phyloP scores from a whole-genome alignment of 2,888 invertebrate genomes.

The Tenthredo livida region DNA sequence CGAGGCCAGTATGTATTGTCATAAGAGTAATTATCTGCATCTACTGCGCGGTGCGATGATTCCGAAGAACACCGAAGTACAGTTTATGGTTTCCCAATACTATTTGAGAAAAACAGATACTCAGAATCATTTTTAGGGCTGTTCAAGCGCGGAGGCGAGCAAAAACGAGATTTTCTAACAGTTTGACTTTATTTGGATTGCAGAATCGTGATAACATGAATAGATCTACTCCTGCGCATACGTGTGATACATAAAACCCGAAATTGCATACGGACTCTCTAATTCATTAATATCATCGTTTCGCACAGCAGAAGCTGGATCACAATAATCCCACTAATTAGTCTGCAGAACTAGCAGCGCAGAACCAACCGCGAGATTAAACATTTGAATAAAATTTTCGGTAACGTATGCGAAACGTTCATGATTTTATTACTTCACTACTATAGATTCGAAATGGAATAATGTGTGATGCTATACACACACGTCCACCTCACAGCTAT shows the following conservation, averaged over 20 bases:
- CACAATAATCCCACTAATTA: not conserved
- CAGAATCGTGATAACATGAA: not conserved
- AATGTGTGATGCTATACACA: slow-evolving; percentile 4
- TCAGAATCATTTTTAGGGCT: not conserved
- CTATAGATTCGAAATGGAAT: slow-evolving; percentile 9
- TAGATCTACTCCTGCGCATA: not conserved
- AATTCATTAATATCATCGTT: not conserved
- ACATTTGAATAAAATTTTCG: not conserved
- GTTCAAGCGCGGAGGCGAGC: not conserved
- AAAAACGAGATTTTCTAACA: not conserved
- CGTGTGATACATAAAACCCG: not conserved
- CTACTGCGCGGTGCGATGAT: not conserved
- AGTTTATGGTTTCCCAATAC: no score
- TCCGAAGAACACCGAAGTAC: no score
- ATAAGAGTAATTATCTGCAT: not conserved
- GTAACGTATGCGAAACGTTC: slow-evolving; percentile 56
- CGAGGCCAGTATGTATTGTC: not conserved
- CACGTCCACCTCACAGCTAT: slow-evolving; percentile 36
- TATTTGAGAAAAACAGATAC: not conserved
- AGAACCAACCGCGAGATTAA: not conserved
- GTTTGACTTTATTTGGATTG: not conserved
- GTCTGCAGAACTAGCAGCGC: not conserved
- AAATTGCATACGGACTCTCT: not conserved
- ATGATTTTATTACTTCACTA: slow-evolving; percentile 65
- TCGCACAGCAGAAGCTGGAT: not conserved